These are phyloP conservation scores for Engystomops pustulosus DNA, from an alignment of 2,113 vertebrate species.

Conservation along the genomic window DNA sequence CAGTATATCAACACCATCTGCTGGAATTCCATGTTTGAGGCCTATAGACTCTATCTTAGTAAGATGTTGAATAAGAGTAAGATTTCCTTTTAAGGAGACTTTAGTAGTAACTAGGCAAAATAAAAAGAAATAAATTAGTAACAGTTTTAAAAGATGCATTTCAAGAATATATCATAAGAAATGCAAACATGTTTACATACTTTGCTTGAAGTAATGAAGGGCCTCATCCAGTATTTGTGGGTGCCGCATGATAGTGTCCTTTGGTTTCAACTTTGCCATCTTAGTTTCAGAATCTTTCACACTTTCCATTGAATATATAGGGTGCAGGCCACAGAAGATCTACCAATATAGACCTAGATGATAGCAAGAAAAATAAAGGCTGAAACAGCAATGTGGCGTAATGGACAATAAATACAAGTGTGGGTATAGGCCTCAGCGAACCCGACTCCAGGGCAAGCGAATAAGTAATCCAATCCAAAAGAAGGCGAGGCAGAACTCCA, in stretches of 20 bases:
- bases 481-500: too few species aligned
- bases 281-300: neutral
- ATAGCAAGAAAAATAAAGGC: too few species aligned
- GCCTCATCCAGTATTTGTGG: neutral
- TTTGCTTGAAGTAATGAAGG: conserved; percentile 21
- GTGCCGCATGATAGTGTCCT: too few species aligned
- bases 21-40: conserved; percentile 78
- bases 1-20: conserved; percentile 80
- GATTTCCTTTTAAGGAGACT: conserved; percentile 69
- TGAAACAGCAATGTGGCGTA: too few species aligned
- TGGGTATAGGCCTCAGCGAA: too few species aligned
- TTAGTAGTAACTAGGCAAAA: conserved; percentile 72
- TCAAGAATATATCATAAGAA: neutral
- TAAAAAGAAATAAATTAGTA: conserved; percentile 12
- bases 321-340: neutral
- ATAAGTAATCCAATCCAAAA: too few species aligned
- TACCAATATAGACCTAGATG: neutral
- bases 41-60: conserved; percentile 79
- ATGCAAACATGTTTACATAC: neutral
- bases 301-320: too few species aligned
- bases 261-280: neutral
- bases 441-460: too few species aligned
- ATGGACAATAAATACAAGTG: too few species aligned
- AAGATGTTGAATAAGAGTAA: conserved; percentile 76
- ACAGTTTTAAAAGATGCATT: neutral